Evolutionary conservation across 2,888 invertebrate genomes (phyloP).

Genomic region (Limnephilus rhombicus): DNA sequence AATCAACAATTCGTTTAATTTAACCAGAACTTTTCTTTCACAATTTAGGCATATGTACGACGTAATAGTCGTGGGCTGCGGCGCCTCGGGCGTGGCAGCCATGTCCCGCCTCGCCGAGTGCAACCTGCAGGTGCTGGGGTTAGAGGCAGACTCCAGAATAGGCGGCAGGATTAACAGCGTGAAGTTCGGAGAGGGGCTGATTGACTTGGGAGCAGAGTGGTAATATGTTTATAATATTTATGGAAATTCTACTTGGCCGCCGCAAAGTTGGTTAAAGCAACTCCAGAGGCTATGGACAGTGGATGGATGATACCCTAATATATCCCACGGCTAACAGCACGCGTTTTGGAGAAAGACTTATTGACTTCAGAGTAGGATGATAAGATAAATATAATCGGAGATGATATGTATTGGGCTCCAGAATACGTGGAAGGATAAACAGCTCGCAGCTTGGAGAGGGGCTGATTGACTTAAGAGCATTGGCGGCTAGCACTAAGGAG

Average conservation of each 20-base stretch:
- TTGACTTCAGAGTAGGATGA: too few species aligned
- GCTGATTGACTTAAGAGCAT: conserved; percentile 79
- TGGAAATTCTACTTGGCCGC: not conserved
- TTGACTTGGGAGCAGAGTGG: conserved; percentile 90
- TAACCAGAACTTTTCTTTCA: conserved; percentile 1
- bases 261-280: too few species aligned
- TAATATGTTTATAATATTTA: conserved; percentile 67
- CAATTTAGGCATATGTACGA: conserved; percentile 73
- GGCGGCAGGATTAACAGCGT: conserved; percentile 81
- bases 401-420: not conserved
- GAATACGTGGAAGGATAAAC: conserved; percentile 77
- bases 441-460: conserved; percentile 72
- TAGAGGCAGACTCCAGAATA: conserved; percentile 81
- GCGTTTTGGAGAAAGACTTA: too few species aligned
- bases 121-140: conserved; percentile 75
- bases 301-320: too few species aligned
- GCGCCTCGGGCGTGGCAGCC: conserved; percentile 78
- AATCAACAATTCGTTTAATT: not conserved
- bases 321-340: too few species aligned
- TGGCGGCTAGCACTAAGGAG: too few species aligned
- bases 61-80: conserved; percentile 79
- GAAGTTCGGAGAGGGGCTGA: conserved; percentile 76
- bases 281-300: too few species aligned
- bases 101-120: conserved; percentile 73
- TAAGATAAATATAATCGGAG: too few species aligned